These are phyloP conservation scores for Ricordea florida DNA, from an alignment of 92 coral and sea anemone genomes.

Conservation along the genomic window DNA sequence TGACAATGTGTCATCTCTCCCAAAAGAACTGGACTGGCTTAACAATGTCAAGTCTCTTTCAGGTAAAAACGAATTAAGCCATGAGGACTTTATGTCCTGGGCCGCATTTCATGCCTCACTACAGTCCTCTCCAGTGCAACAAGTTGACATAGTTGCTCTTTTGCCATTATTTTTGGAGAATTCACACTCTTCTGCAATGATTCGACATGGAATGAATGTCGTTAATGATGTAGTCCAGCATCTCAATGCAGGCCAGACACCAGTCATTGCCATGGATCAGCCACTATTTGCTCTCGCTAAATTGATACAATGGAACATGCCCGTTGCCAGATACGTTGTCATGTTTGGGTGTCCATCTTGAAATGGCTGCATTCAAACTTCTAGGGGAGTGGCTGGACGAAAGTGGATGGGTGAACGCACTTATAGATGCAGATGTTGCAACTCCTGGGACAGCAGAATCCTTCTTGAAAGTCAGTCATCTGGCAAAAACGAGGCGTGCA, in stretches of 20 bases:
- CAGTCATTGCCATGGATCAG: slow-evolving; percentile 45
- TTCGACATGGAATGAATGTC: slow-evolving; percentile 30
- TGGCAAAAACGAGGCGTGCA: slow-evolving; percentile 42
- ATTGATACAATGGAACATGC: slow-evolving; percentile 36
- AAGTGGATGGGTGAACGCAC: slow-evolving; percentile 54
- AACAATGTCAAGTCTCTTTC: slow-evolving; percentile 6
- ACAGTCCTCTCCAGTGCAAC: slow-evolving; percentile 6
- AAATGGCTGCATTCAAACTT: slow-evolving; percentile 36
- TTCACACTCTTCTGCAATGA: slow-evolving; percentile 32
- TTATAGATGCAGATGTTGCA: slow-evolving; percentile 38
- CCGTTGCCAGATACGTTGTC: slow-evolving; percentile 25
- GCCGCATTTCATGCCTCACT: slow-evolving; percentile 51
- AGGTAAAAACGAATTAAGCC: slow-evolving; percentile 32
- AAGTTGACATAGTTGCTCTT: slow-evolving; percentile 25
- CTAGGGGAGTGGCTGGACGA: slow-evolving; percentile 55
- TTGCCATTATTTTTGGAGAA: slow-evolving; percentile 29
- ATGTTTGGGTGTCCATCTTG: slow-evolving; percentile 70
- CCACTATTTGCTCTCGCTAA: slow-evolving; percentile 41
- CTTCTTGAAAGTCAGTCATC: slow-evolving; percentile 41
- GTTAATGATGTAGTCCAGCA: slow-evolving; percentile 45
- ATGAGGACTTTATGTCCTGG: slow-evolving; percentile 46
- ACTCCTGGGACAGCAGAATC: slow-evolving; percentile 40
- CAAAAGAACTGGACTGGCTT: slow-evolving; percentile 33
- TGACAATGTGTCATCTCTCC: slow-evolving; percentile 2
- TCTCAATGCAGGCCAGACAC: slow-evolving; percentile 53